Percentiles rank a stretch among this genome's conserved stretches.
These are phyloP conservation scores for Ormyrus pomaceus DNA, from an alignment of 2,888 invertebrate species.

Conservation along the genomic window DNA sequence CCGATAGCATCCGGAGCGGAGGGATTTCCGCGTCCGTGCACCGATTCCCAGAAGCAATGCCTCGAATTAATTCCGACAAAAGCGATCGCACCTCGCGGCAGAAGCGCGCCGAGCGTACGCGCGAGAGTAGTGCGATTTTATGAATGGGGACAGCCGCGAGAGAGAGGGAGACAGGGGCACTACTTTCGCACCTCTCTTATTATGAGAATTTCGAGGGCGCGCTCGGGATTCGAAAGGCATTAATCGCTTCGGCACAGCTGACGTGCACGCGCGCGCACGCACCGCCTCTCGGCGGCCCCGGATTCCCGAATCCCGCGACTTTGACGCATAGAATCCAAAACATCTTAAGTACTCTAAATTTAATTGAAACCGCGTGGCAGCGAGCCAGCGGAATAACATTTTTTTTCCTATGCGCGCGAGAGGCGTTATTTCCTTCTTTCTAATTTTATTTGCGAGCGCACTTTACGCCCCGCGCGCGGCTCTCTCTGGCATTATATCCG, in stretches of 20 bases:
- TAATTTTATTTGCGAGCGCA: constrained; percentile 38
- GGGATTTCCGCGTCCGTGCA: too few species aligned
- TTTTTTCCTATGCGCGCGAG: constrained; percentile 18
- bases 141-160: constrained; percentile 30
- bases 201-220: constrained; percentile 38
- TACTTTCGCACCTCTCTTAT: constrained; percentile 37
- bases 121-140: constrained; percentile 37
- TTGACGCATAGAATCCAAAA: constrained; percentile 51
- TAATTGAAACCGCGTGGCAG: constrained; percentile 49
- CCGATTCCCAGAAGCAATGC: too few species aligned
- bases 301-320: constrained; percentile 37
- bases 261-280: background rate
- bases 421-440: constrained; percentile 40
- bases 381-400: constrained; percentile 41
- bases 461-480: background rate
- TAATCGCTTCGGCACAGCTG: constrained; percentile 40
- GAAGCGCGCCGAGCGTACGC: background rate
- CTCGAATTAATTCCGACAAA: too few species aligned
- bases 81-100: too few species aligned
- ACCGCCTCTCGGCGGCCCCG: constrained; percentile 2
- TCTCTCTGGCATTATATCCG: background rate
- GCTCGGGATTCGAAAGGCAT: constrained; percentile 26
- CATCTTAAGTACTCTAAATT: constrained; percentile 54
- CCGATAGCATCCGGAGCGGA: too few species aligned
- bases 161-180: background rate